Evolutionary conservation across 2,113 vertebrate genomes (phyloP).

Genomic region (Struthio camelus): DNA sequence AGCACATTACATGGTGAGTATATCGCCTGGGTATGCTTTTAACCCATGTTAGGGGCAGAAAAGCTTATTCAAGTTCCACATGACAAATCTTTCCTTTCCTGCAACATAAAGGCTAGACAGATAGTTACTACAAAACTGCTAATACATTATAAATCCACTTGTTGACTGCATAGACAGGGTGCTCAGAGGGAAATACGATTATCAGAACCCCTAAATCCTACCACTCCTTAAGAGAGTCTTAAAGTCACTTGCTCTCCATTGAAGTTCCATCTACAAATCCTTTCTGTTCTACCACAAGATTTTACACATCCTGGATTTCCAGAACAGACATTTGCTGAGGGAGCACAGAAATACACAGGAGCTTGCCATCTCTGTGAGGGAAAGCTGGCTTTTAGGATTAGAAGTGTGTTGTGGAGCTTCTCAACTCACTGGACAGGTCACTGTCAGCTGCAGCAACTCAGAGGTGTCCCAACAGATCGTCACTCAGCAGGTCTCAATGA

Average conservation of each 20-base stretch:
- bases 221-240: background rate
- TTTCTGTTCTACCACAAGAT: background rate
- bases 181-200: background rate
- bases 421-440: background rate
- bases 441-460: background rate
- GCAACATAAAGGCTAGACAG: background rate
- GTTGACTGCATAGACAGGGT: background rate
- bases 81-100: background rate
- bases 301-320: background rate
- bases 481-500: background rate
- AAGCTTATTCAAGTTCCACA: too few relatives aligned
- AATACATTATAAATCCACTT: background rate
- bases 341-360: background rate
- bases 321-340: rapidly evolving
- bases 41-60: too few relatives aligned
- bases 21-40: too few relatives aligned
- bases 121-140: background rate
- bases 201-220: background rate
- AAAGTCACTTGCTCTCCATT: background rate
- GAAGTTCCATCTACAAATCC: background rate
- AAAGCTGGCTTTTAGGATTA: background rate
- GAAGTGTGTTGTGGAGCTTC: background rate
- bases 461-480: rapidly evolving
- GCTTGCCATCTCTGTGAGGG: background rate
- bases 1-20: too few relatives aligned